Percentiles rank a stretch among this genome's conserved stretches.
Evolutionary conservation across 2,888 invertebrate species (phyloP).

Genomic region (Willowsia nigromaculata): DNA sequence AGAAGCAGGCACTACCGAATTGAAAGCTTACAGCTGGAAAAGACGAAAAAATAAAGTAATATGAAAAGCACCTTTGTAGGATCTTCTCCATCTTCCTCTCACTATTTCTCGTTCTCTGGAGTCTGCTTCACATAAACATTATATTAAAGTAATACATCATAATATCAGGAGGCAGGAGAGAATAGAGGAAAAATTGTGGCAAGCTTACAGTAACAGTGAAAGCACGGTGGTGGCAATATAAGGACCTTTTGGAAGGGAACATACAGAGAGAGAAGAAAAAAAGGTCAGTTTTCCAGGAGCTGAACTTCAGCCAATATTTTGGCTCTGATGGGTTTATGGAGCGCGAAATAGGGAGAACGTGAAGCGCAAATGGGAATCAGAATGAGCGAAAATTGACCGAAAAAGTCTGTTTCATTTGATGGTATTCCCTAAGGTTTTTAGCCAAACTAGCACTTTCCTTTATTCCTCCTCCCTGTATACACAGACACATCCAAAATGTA

Average conservation of each 20-base stretch:
- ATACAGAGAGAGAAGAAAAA: conserved; percentile 52
- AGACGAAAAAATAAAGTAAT: conserved; percentile 15
- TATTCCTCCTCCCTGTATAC: conserved; percentile 44
- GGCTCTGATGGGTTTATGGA: conserved; percentile 77
- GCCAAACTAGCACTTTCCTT: conserved; percentile 66
- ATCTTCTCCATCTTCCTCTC: conserved; percentile 24
- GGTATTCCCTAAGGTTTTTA: conserved; percentile 77
- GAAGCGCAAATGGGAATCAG: conserved; percentile 74
- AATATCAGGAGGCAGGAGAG: conserved; percentile 58
- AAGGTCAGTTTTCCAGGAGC: conserved; percentile 73
- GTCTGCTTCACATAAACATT: conserved; percentile 65
- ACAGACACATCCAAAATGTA: conserved; percentile 7
- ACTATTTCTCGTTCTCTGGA: conserved; percentile 50
- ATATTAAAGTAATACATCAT: conserved; percentile 72
- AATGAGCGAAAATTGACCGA: conserved; percentile 78
- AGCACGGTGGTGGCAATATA: conserved; percentile 45
- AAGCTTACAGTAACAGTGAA: conserved; percentile 47
- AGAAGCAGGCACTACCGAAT: neutral
- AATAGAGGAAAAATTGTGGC: conserved; percentile 58
- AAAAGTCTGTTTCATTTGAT: conserved; percentile 73
- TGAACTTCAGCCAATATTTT: conserved; percentile 72
- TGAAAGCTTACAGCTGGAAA: conserved; percentile 32
- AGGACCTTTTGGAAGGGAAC: conserved; percentile 30
- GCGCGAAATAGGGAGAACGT: conserved; percentile 73
- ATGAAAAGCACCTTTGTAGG: conserved; percentile 43